These are phyloP conservation scores for Lipotes vexillifer DNA, from an alignment of 2,113 vertebrate genomes.

Conservation along the genomic window DNA sequence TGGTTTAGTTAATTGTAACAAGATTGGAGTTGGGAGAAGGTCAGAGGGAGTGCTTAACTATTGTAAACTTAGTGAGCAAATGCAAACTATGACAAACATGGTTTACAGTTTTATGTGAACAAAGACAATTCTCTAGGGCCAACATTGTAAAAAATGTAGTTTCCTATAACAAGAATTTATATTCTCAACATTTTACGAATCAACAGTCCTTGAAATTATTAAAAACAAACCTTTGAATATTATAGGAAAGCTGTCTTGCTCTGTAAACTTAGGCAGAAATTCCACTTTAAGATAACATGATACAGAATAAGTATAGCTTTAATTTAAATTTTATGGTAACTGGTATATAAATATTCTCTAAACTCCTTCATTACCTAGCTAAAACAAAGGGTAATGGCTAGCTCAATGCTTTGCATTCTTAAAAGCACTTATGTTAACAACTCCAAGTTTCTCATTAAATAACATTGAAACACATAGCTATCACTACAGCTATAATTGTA, in stretches of 20 bases:
- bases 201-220: constrained; percentile 45
- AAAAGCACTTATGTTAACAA: neutral
- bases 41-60: neutral
- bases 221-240: constrained; percentile 46
- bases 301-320: constrained; percentile 12
- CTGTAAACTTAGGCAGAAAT: constrained; percentile 19
- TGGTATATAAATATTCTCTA: constrained; percentile 32
- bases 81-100: neutral
- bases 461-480: neutral
- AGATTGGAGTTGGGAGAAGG: neutral
- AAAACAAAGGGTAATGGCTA: neutral
- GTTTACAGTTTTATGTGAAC: constrained; percentile 38
- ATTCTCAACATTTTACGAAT: constrained; percentile 27
- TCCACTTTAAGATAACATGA: neutral
- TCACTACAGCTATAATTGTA: neutral
- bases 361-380: constrained; percentile 3
- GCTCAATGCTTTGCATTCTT: neutral
- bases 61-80: constrained; percentile 25
- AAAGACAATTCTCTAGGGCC: neutral
- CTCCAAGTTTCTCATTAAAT: constrained; percentile 15
- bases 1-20: constrained; percentile 13
- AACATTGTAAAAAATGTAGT: constrained; percentile 15
- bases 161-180: constrained; percentile 46
- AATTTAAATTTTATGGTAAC: constrained; percentile 30
- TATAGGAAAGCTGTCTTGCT: constrained; percentile 9